Evolutionary conservation across 2,888 invertebrate genomes (phyloP).

Genomic region (Pterostichus madidus): DNA sequence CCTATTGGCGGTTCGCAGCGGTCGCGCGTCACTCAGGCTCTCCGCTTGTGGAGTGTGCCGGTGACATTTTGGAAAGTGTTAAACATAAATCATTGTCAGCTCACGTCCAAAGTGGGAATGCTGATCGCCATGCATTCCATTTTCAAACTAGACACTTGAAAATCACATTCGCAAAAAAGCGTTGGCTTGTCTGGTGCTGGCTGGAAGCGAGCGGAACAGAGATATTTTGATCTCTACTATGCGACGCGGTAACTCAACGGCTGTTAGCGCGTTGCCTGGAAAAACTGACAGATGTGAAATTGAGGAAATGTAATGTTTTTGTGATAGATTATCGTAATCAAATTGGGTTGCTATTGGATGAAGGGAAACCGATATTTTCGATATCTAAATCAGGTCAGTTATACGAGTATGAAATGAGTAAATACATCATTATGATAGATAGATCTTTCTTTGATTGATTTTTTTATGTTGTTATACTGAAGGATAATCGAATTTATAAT

Average conservation of each 20-base stretch:
- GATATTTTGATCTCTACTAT: background rate
- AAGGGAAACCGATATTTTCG: background rate
- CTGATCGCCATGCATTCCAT: constrained; percentile 46
- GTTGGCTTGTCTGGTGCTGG: background rate
- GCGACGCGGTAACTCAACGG: background rate
- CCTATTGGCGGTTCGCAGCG: background rate
- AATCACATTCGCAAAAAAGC: constrained; percentile 57
- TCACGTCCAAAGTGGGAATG: constrained; percentile 42
- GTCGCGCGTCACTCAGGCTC: constrained; percentile 14
- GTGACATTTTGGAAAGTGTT: constrained; percentile 62
- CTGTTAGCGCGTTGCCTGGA: background rate
- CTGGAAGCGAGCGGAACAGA: background rate
- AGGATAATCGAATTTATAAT: too few relatives aligned
- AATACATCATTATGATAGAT: too few relatives aligned
- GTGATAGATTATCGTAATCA: constrained; percentile 23
- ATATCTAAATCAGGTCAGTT: background rate
- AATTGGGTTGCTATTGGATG: background rate
- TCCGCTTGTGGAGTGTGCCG: background rate
- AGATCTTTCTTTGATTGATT: too few relatives aligned
- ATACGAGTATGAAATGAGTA: too few relatives aligned
- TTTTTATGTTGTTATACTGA: too few relatives aligned
- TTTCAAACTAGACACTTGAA: constrained; percentile 54
- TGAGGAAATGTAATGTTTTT: constrained; percentile 19
- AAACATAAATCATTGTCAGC: constrained; percentile 65
- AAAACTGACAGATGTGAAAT: constrained; percentile 22